A percentile compares a stretch with the other conserved stretches of the same genome.
Conservation (phyloP, 35 echinoderm and acorn worm species). For the Stichopus chloronotus region DNA sequence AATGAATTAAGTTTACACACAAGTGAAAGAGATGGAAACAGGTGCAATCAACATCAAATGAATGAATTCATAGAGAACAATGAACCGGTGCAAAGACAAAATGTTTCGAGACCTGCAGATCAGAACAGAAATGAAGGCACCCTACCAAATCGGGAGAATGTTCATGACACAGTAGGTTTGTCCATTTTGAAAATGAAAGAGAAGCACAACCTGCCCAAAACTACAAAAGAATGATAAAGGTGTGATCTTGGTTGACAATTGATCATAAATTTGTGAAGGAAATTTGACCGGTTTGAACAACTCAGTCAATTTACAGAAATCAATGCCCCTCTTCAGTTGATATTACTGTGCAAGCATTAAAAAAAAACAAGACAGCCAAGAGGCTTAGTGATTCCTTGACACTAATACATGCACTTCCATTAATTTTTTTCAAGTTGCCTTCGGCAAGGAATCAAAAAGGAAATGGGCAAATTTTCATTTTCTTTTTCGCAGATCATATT, state of each 20-base stretch:
- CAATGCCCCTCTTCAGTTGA: no score
- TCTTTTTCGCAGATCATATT: background rate
- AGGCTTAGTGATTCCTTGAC: no score
- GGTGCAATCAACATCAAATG: conserved; percentile 1
- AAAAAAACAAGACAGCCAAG: no score
- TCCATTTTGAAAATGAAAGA: conserved; percentile 4
- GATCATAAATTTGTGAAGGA: no score
- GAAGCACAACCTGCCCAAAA: background rate
- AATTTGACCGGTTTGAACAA: no score
- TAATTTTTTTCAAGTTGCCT: no score
- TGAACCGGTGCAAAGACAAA: background rate
- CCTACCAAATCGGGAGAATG: background rate
- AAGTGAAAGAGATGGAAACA: background rate
- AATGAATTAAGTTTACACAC: conserved; percentile 2
- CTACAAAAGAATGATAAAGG: background rate
- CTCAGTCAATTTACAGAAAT: no score
- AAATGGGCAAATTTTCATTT: background rate
- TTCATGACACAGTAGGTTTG: background rate
- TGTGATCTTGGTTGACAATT: no score
- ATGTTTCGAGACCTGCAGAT: background rate
- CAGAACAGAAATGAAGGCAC: background rate
- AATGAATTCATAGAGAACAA: background rate
- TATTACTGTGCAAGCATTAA: no score
- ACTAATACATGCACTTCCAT: no score
- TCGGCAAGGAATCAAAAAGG: background rate